Evolutionary conservation across 37 sponge, comb jelly and placozoan genomes (phyloP), one percentile per base, ranked within the genome.

Genomic region (Dysidea cf. avara): DNA sequence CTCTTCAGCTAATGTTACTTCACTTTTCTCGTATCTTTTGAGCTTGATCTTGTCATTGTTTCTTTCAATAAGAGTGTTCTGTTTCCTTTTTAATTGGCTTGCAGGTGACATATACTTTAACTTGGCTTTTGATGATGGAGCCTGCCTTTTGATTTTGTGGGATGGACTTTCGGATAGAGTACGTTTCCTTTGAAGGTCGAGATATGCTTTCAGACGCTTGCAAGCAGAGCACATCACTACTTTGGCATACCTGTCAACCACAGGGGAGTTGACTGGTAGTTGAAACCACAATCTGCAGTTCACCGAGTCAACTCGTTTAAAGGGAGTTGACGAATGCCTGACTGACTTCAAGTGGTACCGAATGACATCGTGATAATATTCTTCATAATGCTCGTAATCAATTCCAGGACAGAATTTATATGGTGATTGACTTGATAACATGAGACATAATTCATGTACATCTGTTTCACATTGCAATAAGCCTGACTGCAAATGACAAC

Each of bases 331-430:
- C 9, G 36, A 33, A 28, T 5, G 6, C 28, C 64, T 21, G 4
- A 63, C 64, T 20, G n/a, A 34, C 11, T 63, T 63, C 9, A 63
- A n/a, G 25, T 63, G 36, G 34, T 33, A 63, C 64, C 64, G 6
- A 33, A 63, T 63, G n/a, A 34, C 32, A 63, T 32, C 11, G 7
- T 20, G 21, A n/a, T 58, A 18, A 5, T 63, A 34, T 7, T 22
- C 29, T 13, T 38, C 3, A 16, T 67, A 67, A 40, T 67, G 49
- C 22, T 17, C n/a, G 5, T 5, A 20, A 18, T 63, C 11, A 39
- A 67, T 67, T 47, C 68, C 68, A 67, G 68, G 68, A 39, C 68
- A 67, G n/a, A 67, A 43, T 49, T 43, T 43, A 39, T 18, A 56
- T 30, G 58, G 58, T 28, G 58, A 56, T 7, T 56, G 30, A 30